Base-by-base conservation (phyloP, 2,113 vertebrate species). In the Corythornis cristatus region DNA sequence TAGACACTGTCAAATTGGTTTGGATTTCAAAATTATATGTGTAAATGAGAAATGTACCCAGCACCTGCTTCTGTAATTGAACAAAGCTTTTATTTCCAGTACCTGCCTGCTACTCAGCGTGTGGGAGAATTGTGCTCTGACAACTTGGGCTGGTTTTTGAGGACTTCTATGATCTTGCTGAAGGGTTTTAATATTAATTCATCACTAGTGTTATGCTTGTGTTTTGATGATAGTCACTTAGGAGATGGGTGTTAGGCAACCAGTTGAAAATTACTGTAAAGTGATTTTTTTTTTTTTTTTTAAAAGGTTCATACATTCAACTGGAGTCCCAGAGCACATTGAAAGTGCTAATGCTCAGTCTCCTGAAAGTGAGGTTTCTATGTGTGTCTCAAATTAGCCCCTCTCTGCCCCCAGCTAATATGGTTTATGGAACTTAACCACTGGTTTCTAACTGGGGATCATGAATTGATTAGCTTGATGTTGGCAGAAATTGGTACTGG, bases 171-270 rank as follows among this genome's bases (percentile, higher is more conserved):
- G 96, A 94, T 96, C 92, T 96, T 79, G 77, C 68, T 77, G 92
- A 93, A 93, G 82, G 84, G 51, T 93, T 95, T 96, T 96, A 96
- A 83, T 95, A 91, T 95, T 96, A 88, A 95, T 95, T 96, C 56
- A 62, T 93, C 60, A 18, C 79, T 89, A 74, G 64, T 94, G 92
- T 96, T 96, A 89, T 88, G 89, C 92, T 91, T 94, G 82, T 96
- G 90, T 96, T 96, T 96, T 96, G 90, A 96, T 96, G 93, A 91
- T 93, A 95, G 85, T 94, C 96, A 96, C 92, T 96, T 95, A 96
- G 93, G 93, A 91, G 95, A 94, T 94, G 68, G 88, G 95, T 96
- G 93, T 96, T 96, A 96, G 88, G 96, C 93, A 96, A 96, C 92
- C 85, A 88, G 88, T 90, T 91, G 64, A 80, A 96, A 96, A 95